Percentiles rank a stretch among this genome's conserved stretches.
These are phyloP conservation scores for Hypomesus transpacificus DNA, from an alignment of 2,113 vertebrate species.

Conservation along the genomic window DNA sequence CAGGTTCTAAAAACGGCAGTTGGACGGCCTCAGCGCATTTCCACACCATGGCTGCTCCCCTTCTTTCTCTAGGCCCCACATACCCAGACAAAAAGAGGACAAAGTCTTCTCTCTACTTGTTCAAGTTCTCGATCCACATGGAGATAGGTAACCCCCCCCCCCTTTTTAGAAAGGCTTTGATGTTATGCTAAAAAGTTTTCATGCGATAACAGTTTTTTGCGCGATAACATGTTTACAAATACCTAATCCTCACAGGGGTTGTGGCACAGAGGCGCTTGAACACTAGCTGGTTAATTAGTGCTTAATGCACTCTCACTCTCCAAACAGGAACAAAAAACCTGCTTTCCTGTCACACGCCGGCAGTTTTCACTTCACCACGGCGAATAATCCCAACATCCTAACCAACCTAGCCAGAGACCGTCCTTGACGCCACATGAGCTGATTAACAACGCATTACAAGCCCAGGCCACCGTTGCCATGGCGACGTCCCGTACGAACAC, in stretches of 20 bases:
- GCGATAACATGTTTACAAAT: constrained; percentile 50
- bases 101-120: constrained; percentile 34
- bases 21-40: constrained; percentile 26
- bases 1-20: constrained; percentile 37
- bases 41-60: constrained; percentile 41
- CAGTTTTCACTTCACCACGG: no score
- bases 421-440: constrained; percentile 34
- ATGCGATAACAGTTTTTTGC: constrained; percentile 27
- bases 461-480: constrained; percentile 56
- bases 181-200: constrained; percentile 38
- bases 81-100: constrained; percentile 39
- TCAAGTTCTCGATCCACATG: not conserved
- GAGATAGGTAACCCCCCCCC: not conserved
- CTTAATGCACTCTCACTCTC: constrained; percentile 47
- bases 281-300: constrained; percentile 13
- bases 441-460: constrained; percentile 54
- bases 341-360: no score
- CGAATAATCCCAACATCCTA: not conserved
- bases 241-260: constrained; percentile 50
- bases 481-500: constrained; percentile 55
- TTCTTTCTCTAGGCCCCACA: not conserved
- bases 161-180: constrained; percentile 41
- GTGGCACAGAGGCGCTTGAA: constrained; percentile 12
- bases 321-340: constrained; percentile 19
- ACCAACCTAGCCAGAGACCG: constrained; percentile 38